Evolutionary conservation across 2,113 vertebrate genomes (phyloP), one percentile per base, ranked within the genome.

Genomic region (Mionectes macconnelli): DNA sequence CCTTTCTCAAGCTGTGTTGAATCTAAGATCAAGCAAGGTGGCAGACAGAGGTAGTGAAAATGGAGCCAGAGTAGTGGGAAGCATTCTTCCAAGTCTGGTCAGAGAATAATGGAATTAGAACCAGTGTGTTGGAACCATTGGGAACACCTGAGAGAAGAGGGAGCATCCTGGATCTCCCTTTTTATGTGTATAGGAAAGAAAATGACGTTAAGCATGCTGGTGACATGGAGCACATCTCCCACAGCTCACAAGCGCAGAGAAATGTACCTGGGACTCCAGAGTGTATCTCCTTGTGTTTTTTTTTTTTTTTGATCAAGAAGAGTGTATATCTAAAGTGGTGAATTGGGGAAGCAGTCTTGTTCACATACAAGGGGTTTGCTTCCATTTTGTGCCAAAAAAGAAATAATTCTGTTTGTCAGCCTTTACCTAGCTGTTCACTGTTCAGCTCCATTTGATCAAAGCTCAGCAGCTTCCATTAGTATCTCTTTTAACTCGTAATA

Each of bases 331-430:
- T 4, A 28, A 59, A 53, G 28, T 75, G 22, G 33, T 31, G 1
- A 63, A 20, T 0, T 3, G 1, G 12, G 10, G 33, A 22, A 59
- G 52, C 10, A 42, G 5, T 4, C 28, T 49, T 70, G 4, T 67
- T 90, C 52, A 45, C 4, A 10, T 45, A 25, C 7, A 84, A 81
- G 17, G 5, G 7, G 30, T 50, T 53, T 6, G 7, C 28, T 76
- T 93, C 37, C 2, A 4, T 83, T 10, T 75, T 50, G 23, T 62
- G 14, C 4, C 27, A 44, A 39, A 57, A 44, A 37, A 30, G n/a
- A n/a, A n/a, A n/a, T n/a, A n/a, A 6, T 17, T 12, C 3, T 47
- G 24, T 27, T 66, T 5, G 1, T 74, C 35, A 73, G 4, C 21
- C 11, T 78, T 81, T 9, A 8, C 6, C 27, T 33, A 23, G 7